Evolutionary conservation across 2,888 invertebrate species (phyloP).

Genomic region (Xestia c-nigrum): DNA sequence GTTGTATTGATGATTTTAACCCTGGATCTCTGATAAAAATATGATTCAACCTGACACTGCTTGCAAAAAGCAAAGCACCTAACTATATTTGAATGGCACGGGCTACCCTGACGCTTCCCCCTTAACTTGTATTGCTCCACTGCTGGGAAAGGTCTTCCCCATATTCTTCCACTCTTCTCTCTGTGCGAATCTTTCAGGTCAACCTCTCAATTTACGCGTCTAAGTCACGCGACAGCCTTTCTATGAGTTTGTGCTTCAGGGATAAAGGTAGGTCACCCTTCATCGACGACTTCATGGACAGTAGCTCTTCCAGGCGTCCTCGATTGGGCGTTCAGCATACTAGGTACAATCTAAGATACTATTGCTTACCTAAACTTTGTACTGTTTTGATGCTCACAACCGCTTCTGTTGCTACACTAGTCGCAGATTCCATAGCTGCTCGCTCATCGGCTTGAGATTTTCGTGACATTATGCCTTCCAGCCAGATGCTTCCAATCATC

Average conservation of each 20-base stretch:
- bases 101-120: background rate
- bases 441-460: constrained; percentile 91
- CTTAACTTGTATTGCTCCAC: background rate
- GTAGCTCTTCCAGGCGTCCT: background rate
- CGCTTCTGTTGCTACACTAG: constrained; percentile 92
- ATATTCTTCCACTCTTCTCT: background rate
- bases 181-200: background rate
- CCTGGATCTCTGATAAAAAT: too few species aligned
- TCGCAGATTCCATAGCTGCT: constrained; percentile 91
- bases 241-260: background rate
- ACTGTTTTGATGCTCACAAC: constrained; percentile 92
- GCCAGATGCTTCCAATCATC: constrained; percentile 91
- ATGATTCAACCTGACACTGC: background rate
- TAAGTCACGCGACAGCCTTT: too few species aligned
- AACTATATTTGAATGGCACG: too few species aligned
- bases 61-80: too few species aligned
- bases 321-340: background rate
- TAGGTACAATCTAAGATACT: background rate
- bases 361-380: constrained; percentile 90
- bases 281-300: background rate
- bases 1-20: too few species aligned
- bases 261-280: background rate
- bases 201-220: background rate
- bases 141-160: background rate
- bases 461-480: constrained; percentile 91